phyloP scores from a whole-genome alignment of 2,797 vertebrate species.

The Potorous gilbertii region DNA sequence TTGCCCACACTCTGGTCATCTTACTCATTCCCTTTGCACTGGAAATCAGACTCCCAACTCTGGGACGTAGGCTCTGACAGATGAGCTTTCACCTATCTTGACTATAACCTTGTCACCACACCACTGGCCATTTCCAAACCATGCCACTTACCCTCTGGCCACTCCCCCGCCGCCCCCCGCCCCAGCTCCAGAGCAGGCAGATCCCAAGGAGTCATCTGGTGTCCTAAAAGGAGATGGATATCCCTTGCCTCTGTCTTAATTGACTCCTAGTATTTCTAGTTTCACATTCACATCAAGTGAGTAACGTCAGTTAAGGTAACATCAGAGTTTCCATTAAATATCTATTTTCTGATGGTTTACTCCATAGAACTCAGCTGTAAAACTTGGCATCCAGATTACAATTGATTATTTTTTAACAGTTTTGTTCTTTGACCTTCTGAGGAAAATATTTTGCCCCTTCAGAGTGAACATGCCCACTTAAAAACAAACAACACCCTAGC shows the following conservation, averaged over 20 bases:
- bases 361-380: conserved; percentile 33
- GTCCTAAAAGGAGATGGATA: neutral
- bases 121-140: neutral
- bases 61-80: neutral
- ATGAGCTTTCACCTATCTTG: neutral
- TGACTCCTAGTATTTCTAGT: neutral
- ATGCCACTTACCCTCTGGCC: neutral
- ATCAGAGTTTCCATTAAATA: conserved; percentile 62
- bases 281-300: neutral
- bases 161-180: neutral
- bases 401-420: neutral
- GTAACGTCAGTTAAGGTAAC: neutral
- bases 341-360: conserved; percentile 39
- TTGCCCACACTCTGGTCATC: neutral
- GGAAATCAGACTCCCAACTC: neutral
- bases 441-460: conserved; percentile 6
- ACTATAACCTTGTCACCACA: too few species aligned
- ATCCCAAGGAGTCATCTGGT: neutral
- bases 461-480: conserved; percentile 31
- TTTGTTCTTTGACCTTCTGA: neutral
- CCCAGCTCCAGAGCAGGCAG: fast-evolving
- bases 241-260: neutral
- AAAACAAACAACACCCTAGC: conserved; percentile 16
- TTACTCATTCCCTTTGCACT: neutral
- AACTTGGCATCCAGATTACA: neutral